A percentile compares a stretch with the other conserved stretches of the same genome.
phyloP scores from a whole-genome alignment of 2,797 vertebrate genomes.

The Phrynocephalus guinanensis region DNA sequence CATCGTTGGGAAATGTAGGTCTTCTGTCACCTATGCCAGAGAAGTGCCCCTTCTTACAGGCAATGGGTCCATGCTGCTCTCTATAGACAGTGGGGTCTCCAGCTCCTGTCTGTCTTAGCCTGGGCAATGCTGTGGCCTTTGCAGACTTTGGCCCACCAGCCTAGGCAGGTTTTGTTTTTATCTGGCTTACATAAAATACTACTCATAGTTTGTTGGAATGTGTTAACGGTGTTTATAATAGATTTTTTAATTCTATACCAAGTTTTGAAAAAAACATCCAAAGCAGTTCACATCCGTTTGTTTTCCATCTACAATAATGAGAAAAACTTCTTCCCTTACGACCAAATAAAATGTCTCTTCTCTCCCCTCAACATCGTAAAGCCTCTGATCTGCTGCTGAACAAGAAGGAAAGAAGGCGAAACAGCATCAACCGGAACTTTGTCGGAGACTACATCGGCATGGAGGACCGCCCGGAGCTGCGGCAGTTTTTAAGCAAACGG shows the following conservation, averaged over 20 bases:
- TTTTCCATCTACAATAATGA: neutral
- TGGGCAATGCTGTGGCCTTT: too few relatives aligned
- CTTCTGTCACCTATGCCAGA: too few relatives aligned
- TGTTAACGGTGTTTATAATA: neutral
- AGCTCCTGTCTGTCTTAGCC: too few relatives aligned
- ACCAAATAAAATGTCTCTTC: neutral
- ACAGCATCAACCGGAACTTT: slow-evolving; percentile 98
- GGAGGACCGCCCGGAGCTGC: slow-evolving; percentile 93
- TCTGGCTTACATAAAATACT: neutral
- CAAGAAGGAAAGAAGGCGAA: slow-evolving; percentile 93
- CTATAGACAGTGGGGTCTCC: neutral
- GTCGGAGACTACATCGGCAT: slow-evolving; percentile 97
- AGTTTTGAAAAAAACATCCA: too few relatives aligned
- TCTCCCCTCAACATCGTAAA: slow-evolving; percentile 57
- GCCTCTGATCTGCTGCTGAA: slow-evolving; percentile 95
- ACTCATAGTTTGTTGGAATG: neutral
- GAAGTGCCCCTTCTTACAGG: too few relatives aligned
- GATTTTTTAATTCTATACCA: too few relatives aligned
- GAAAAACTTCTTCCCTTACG: neutral
- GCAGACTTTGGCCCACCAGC: too few relatives aligned
- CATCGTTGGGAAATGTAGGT: too few relatives aligned
- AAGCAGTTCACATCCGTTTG: too few relatives aligned
- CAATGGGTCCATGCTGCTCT: neutral
- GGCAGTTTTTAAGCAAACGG: slow-evolving; percentile 94
- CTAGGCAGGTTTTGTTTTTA: too few relatives aligned